Evolutionary conservation across 2,888 invertebrate genomes (phyloP), one percentile per base, ranked within the genome.

Genomic region (Calameuta filiformis): DNA sequence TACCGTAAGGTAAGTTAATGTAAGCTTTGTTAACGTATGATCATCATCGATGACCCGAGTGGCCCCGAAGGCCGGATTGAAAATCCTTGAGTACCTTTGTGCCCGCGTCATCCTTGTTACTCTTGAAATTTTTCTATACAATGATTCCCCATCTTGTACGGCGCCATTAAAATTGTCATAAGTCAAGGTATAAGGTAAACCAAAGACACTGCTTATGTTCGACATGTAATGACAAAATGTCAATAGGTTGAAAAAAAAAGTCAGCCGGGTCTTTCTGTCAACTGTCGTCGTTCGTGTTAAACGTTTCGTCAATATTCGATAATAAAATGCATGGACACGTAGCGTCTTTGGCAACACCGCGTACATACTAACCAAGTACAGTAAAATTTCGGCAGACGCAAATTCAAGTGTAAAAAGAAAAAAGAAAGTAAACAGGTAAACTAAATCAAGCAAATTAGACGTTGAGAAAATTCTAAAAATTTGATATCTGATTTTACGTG

Each of bases 101-200:
- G 71, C 71, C 34, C 71, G 33, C 34, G 34, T 71, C 71, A 71
- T 71, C 71, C 71, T 71, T 71, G 31, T 71, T 71, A 71, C 71
- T 31, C 71, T 56, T 56, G 56, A 23, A 56, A 56, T 56, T 56
- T 56, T 56, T 56, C 56, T 23, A 23, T 56, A 56, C 40, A 23
- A 23, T 9, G 40, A 23, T 23, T 56, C 56, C 56, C 3, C 56
- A 56, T 56, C 56, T 23, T 56, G 23, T 9, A 23, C 23, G 23
- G 56, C 56, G 56, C 56, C 15, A 56, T 56, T 56, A 56, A 23
- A 56, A 56, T 56, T 23, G 15, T 9, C 56, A 6, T 9, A 9
- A 56, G 56, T 56, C 56, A 56, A 56, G 56, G 56, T 56, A 56
- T 23, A 56, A 56, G 56, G 23, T 2, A 23, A 56, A 23, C 9